These are phyloP conservation scores for Tetramorium parvispinum DNA, from an alignment of 1,140 invertebrate species.

Conservation along the genomic window DNA sequence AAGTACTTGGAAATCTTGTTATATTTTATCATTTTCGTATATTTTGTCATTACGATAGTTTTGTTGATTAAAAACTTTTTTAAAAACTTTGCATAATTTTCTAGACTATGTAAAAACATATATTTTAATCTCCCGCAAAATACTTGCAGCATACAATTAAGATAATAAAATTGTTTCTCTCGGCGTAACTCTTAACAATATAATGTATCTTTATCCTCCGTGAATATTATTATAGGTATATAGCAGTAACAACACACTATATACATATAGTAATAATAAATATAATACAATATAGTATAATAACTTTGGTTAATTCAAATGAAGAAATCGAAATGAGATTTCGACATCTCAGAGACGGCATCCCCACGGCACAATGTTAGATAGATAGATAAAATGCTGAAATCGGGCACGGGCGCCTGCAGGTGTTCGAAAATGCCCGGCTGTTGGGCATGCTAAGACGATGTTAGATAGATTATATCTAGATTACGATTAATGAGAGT, in stretches of 20 bases:
- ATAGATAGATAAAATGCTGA: not conserved
- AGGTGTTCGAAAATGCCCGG: no score
- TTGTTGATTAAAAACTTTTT: not conserved
- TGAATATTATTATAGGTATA: constrained; percentile 6
- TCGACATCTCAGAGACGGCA: not conserved
- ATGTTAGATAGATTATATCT: constrained; percentile 20
- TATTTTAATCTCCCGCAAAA: constrained; percentile 2
- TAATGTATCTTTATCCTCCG: constrained; percentile 8
- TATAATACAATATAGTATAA: not conserved
- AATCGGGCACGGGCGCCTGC: no score
- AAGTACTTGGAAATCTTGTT: not conserved
- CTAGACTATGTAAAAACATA: not conserved
- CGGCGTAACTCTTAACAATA: constrained; percentile 14
- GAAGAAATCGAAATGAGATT: not conserved
- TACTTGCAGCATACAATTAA: constrained; percentile 7
- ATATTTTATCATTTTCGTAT: not conserved
- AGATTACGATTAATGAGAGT: constrained; percentile 23
- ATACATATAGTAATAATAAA: constrained; percentile 2
- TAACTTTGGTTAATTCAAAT: constrained; percentile 10
- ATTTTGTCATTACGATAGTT: not conserved
- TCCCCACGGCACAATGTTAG: not conserved
- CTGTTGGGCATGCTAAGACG: no score
- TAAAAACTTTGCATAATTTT: constrained; percentile 37
- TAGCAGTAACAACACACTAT: not conserved
- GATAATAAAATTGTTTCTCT: constrained; percentile 41